phyloP scores from a whole-genome alignment of 1,140 invertebrate genomes.

The Metaphire vulgaris region DNA sequence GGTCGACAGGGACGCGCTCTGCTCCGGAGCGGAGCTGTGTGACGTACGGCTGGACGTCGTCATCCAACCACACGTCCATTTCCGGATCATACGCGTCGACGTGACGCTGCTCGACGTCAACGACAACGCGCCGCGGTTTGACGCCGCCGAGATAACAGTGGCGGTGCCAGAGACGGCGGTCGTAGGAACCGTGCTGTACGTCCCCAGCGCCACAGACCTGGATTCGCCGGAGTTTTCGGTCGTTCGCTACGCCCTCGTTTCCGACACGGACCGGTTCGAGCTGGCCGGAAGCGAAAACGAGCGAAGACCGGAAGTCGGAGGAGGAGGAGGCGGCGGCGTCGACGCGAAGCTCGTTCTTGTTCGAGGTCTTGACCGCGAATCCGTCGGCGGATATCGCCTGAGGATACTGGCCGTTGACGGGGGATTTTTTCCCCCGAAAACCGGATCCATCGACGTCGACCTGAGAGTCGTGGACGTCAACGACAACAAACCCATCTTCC shows the following conservation, averaged over 20 bases:
- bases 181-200: conserved; percentile 2
- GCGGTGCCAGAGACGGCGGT: conserved; percentile 5
- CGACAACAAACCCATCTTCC: conserved; percentile 90
- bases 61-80: neutral
- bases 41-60: conserved; percentile 17
- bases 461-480: conserved; percentile 87
- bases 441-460: conserved; percentile 57
- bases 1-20: conserved; percentile 18
- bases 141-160: neutral
- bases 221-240: conserved; percentile 15
- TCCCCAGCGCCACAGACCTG: conserved; percentile 15
- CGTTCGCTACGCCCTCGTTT: conserved; percentile 1
- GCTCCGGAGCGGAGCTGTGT: conserved; percentile 2
- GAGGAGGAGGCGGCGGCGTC: no score
- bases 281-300: conserved; percentile 1
- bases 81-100: conserved; percentile 6
- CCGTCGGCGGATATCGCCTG: conserved; percentile 67
- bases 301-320: conserved; percentile 2
- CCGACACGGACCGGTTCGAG: conserved; percentile 13
- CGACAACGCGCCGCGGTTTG: conserved; percentile 24
- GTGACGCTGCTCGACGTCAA: conserved; percentile 26
- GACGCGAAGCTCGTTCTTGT: conserved; percentile 42
- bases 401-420: conserved; percentile 54
- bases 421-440: neutral
- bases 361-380: conserved; percentile 72